phyloP scores from a whole-genome alignment of 2,888 invertebrate genomes.

The Lasioglossum morio region DNA sequence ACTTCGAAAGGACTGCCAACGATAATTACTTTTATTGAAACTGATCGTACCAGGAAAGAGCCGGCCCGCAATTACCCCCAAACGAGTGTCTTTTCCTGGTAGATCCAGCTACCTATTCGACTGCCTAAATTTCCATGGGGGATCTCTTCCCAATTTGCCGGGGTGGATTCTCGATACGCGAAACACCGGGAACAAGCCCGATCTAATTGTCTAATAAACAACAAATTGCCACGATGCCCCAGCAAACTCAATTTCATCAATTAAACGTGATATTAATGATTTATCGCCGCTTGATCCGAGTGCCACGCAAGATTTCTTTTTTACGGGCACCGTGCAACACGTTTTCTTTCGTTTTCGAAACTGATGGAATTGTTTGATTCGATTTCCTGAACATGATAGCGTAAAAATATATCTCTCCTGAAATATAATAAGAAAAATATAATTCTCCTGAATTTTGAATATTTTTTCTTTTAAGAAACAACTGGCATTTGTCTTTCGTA shows the following conservation, averaged over 20 bases:
- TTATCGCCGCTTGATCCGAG: neutral
- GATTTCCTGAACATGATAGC: no score
- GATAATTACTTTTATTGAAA: slow-evolving; percentile 71
- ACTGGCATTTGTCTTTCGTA: no score
- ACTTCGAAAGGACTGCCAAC: slow-evolving; percentile 56
- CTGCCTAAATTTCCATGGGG: slow-evolving; percentile 32
- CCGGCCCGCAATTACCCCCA: slow-evolving; percentile 60
- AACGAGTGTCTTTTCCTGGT: slow-evolving; percentile 26
- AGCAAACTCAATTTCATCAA: slow-evolving; percentile 35
- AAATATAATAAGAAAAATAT: neutral
- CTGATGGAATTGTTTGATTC: neutral
- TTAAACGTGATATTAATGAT: slow-evolving; percentile 9
- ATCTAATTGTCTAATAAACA: slow-evolving; percentile 7
- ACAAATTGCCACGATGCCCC: slow-evolving; percentile 30
- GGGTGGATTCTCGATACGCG: neutral
- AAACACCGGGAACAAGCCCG: neutral
- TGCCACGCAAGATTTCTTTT: neutral
- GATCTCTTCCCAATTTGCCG: slow-evolving; percentile 8
- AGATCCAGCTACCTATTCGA: slow-evolving; percentile 3
- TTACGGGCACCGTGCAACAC: neutral
- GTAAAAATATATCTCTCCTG: no score
- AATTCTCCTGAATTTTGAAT: neutral
- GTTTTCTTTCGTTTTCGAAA: neutral
- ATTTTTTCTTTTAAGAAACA: no score
- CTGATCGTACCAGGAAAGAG: slow-evolving; percentile 64